Percentiles rank a stretch among this genome's conserved stretches.
These are phyloP conservation scores for Tetraodon nigroviridis DNA, from an alignment of 2,113 vertebrate species.

Conservation along the genomic window DNA sequence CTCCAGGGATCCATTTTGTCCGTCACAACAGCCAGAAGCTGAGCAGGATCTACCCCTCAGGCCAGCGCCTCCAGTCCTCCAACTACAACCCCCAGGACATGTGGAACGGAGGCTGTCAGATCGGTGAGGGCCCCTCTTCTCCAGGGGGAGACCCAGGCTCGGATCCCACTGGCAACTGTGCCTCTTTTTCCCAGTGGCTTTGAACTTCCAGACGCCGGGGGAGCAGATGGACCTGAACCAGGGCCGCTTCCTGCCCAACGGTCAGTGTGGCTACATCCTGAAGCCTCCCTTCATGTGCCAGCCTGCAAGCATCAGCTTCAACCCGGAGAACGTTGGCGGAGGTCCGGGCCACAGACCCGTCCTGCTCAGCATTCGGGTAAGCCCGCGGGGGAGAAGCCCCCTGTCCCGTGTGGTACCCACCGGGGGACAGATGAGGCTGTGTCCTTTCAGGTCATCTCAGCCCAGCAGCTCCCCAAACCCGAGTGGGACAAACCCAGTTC, in stretches of 20 bases:
- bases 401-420: no score
- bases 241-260: slow-evolving; percentile 86
- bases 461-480: slow-evolving; percentile 93
- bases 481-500: slow-evolving; percentile 84
- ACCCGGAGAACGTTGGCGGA: slow-evolving; percentile 75
- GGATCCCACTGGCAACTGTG: background rate
- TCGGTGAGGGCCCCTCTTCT: slow-evolving; percentile 74
- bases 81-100: slow-evolving; percentile 97
- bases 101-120: slow-evolving; percentile 93
- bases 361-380: slow-evolving; percentile 77
- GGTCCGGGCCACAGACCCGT: slow-evolving; percentile 72
- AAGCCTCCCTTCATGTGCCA: slow-evolving; percentile 82
- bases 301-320: slow-evolving; percentile 65
- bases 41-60: slow-evolving; percentile 88
- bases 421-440: no score
- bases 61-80: slow-evolving; percentile 86
- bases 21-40: slow-evolving; percentile 81
- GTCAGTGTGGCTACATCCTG: slow-evolving; percentile 82
- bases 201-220: slow-evolving; percentile 93
- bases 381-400: no score
- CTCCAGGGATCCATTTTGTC: slow-evolving; percentile 80
- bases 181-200: slow-evolving; percentile 76
- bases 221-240: slow-evolving; percentile 92
- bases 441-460: slow-evolving; percentile 82
- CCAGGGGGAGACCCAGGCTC: slow-evolving; percentile 74